Percentiles rank a stretch among this genome's conserved stretches.
These are phyloP conservation scores for Gallinago nigripennis DNA, from an alignment of 2,797 vertebrate genomes.

Conservation along the genomic window DNA sequence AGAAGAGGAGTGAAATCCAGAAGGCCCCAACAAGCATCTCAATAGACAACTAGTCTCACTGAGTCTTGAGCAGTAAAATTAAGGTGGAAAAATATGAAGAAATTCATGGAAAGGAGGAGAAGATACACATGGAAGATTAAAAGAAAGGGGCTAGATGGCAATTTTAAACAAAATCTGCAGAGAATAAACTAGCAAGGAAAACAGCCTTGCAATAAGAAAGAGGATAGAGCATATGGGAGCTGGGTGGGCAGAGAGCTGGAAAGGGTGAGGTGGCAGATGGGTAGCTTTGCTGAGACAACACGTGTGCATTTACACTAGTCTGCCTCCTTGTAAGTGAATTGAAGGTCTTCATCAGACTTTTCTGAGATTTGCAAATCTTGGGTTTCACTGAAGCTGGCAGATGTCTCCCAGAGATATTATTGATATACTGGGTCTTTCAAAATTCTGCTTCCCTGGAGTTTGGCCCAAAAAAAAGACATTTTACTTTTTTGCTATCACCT, in stretches of 20 bases:
- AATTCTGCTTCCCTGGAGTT: neutral
- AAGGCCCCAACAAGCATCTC: neutral
- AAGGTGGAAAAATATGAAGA: neutral
- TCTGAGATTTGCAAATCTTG: neutral
- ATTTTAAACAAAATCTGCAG: neutral
- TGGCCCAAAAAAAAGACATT: neutral
- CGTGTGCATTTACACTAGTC: fast-evolving
- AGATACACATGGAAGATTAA: neutral
- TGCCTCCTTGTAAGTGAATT: neutral
- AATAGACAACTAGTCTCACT: neutral
- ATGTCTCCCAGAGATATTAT: neutral
- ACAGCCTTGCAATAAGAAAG: neutral
- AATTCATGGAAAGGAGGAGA: neutral
- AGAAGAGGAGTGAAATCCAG: neutral
- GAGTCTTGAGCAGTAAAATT: neutral
- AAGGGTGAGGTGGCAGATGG: neutral
- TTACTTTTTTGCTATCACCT: neutral
- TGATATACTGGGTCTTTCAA: neutral
- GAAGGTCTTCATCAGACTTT: neutral
- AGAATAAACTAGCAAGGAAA: neutral
- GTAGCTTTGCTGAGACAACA: neutral
- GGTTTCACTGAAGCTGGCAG: neutral
- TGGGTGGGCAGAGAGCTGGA: neutral
- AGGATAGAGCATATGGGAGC: neutral
- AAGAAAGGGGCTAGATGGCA: neutral